A percentile compares a stretch with the other conserved stretches of the same genome.
Evolutionary conservation across 2,888 invertebrate genomes (phyloP).

Genomic region (Trilocha varians): DNA sequence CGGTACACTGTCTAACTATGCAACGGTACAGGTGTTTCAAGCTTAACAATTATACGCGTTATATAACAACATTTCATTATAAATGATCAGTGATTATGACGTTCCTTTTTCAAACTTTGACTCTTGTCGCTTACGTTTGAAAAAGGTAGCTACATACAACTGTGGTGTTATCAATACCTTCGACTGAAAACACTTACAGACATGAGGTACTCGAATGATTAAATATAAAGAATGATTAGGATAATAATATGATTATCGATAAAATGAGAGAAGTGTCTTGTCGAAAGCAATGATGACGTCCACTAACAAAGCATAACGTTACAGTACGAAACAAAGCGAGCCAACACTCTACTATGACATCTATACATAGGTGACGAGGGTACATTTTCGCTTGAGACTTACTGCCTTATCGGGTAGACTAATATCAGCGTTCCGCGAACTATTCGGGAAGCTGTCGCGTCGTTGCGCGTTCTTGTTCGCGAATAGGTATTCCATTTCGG

Average conservation of each 20-base stretch:
- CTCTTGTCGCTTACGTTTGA: not conserved
- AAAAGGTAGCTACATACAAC: not conserved
- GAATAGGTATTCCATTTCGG: slow-evolving; percentile 60
- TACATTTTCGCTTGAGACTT: slow-evolving; percentile 25
- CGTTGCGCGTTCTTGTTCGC: slow-evolving; percentile 33
- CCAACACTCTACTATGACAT: slow-evolving; percentile 17
- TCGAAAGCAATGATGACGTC: slow-evolving; percentile 25
- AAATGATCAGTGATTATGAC: not conserved
- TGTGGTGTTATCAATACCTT: not conserved
- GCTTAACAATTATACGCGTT: slow-evolving; percentile 8
- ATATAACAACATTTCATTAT: not conserved
- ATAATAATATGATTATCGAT: too few species aligned
- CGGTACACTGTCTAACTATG: slow-evolving; percentile 22
- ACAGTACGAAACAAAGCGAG: slow-evolving; percentile 22
- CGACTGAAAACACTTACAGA: not conserved
- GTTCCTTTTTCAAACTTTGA: not conserved
- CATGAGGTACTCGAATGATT: too few species aligned
- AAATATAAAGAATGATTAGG: too few species aligned
- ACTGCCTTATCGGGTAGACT: slow-evolving; percentile 53
- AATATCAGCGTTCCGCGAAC: slow-evolving; percentile 33
- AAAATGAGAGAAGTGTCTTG: slow-evolving; percentile 14
- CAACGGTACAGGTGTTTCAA: slow-evolving; percentile 19
- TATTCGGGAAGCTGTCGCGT: slow-evolving; percentile 47
- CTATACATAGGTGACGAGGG: slow-evolving; percentile 14
- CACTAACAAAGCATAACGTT: slow-evolving; percentile 23